A percentile compares a stretch with the other conserved stretches of the same genome.
Conservation (phyloP, 92 coral and sea anemone genomes). For the Palythoa caribaeorum region DNA sequence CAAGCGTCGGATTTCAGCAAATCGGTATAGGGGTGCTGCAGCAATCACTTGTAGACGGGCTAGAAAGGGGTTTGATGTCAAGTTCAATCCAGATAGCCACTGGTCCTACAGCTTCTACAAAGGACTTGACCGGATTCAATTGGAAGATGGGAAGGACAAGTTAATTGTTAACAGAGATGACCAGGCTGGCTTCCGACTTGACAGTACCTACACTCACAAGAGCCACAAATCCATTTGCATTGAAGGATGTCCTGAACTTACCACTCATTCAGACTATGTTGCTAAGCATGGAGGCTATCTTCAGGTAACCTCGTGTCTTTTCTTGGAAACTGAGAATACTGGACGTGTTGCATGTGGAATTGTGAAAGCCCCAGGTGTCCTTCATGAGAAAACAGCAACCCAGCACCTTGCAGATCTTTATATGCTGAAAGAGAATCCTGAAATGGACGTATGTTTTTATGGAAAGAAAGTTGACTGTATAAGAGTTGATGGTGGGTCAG, state of each 20-base stretch:
- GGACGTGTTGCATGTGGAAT: constrained; percentile 49
- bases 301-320: constrained; percentile 49
- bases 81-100: constrained; percentile 61
- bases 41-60: constrained; percentile 38
- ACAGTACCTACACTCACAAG: constrained; percentile 53
- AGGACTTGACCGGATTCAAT: constrained; percentile 54
- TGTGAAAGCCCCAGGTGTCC: constrained; percentile 53
- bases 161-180: constrained; percentile 37
- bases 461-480: constrained; percentile 58
- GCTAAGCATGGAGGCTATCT: constrained; percentile 54
- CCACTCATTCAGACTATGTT: constrained; percentile 51
- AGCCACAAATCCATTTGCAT: constrained; percentile 14
- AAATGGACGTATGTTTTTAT: constrained; percentile 27
- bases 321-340: constrained; percentile 57
- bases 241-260: constrained; percentile 48
- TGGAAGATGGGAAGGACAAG: constrained; percentile 46
- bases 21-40: constrained; percentile 49
- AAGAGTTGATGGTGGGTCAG: constrained; percentile 63
- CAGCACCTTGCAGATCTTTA: constrained; percentile 43
- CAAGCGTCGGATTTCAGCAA: constrained; percentile 58
- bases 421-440: constrained; percentile 42
- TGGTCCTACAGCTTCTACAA: constrained; percentile 55
- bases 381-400: constrained; percentile 53
- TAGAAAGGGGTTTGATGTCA: constrained; percentile 52
- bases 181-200: constrained; percentile 61